phyloP scores from a whole-genome alignment of 2,113 vertebrate species.

The Canis aureus region DNA sequence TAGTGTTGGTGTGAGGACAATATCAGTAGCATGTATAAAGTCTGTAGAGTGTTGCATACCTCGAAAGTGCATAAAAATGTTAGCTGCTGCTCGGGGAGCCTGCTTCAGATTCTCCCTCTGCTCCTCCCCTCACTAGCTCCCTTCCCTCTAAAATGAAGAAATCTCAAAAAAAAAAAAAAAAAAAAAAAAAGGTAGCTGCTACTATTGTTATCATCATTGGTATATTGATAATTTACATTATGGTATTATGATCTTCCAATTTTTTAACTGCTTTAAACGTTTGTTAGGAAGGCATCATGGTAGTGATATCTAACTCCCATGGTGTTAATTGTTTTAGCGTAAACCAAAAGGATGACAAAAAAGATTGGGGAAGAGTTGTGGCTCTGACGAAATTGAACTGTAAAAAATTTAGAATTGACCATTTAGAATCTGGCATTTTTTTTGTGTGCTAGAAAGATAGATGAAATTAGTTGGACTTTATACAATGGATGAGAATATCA shows the following conservation, averaged over 20 bases:
- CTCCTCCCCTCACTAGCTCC: background rate
- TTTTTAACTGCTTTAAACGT: background rate
- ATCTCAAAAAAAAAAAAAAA: too few species aligned
- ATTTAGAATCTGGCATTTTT: background rate
- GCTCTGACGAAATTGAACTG: background rate
- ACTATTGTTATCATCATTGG: background rate
- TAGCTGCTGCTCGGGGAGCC: background rate
- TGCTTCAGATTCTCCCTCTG: background rate
- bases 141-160: background rate
- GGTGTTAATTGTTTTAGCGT: background rate
- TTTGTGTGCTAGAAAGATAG: background rate
- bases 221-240: background rate
- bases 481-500: background rate
- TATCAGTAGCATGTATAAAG: background rate
- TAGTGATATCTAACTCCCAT: background rate
- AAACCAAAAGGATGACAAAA: background rate
- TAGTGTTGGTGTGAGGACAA: background rate
- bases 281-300: background rate
- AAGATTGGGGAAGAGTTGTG: background rate
- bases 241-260: background rate
- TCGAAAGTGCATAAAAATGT: too few species aligned
- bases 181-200: background rate
- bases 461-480: background rate
- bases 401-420: background rate
- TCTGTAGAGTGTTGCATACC: fast-evolving